Percentiles rank a stretch among this genome's conserved stretches.
Evolutionary conservation across 2,797 vertebrate species (phyloP).

Genomic region (Micropoecilia bifurca): DNA sequence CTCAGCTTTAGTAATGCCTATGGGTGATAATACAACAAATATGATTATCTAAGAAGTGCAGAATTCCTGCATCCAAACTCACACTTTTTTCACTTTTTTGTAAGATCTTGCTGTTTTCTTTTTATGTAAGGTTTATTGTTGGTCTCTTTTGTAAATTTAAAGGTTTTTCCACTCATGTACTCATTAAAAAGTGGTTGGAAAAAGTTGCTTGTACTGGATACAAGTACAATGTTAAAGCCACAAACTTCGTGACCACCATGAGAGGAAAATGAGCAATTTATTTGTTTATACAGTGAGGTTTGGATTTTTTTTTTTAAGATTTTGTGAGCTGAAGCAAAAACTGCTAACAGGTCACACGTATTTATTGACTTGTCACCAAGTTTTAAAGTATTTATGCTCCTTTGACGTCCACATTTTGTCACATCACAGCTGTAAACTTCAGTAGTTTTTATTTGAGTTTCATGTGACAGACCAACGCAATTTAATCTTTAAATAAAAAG

Average conservation of each 20-base stretch:
- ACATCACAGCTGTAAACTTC: not conserved
- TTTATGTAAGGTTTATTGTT: constrained; percentile 52
- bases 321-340: not conserved
- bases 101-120: constrained; percentile 33
- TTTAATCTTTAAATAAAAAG: not conserved
- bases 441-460: not conserved
- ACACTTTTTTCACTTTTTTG: constrained; percentile 14
- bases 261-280: constrained; percentile 1
- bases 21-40: constrained; percentile 68
- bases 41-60: constrained; percentile 73
- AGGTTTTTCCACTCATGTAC: constrained; percentile 13
- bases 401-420: not conserved
- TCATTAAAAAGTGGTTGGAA: not conserved
- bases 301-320: not conserved
- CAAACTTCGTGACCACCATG: not conserved
- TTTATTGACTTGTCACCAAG: not conserved
- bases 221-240: constrained; percentile 5
- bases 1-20: constrained; percentile 63
- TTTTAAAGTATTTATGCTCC: not conserved
- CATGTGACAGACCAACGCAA: not conserved
- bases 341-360: not conserved
- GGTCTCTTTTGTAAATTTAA: constrained; percentile 19
- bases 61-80: constrained; percentile 63
- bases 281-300: not conserved
- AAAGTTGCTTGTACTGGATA: not conserved